These are phyloP conservation scores for Rhinogobius similis DNA, from an alignment of 2,113 vertebrate genomes.

Conservation along the genomic window DNA sequence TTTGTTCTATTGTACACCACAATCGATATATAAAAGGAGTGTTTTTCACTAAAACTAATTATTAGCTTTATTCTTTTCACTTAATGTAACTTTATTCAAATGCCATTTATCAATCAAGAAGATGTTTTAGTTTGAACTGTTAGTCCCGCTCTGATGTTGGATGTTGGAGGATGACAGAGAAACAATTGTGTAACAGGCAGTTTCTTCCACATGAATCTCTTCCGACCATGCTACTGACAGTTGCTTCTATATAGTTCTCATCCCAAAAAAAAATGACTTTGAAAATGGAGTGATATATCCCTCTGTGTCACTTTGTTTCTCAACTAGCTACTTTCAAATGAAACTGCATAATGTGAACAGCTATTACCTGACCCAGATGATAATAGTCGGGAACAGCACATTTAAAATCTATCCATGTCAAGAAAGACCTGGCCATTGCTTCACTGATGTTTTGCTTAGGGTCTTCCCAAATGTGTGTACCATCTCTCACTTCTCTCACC, in stretches of 20 bases:
- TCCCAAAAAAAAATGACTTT: too few relatives aligned
- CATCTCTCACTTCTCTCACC: slow-evolving; percentile 13
- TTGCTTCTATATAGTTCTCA: too few relatives aligned
- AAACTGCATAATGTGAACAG: too few relatives aligned
- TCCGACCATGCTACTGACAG: background rate
- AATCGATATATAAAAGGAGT: slow-evolving; percentile 16
- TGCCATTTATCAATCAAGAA: too few relatives aligned
- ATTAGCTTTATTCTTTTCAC: background rate
- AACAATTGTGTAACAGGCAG: background rate
- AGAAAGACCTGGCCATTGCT: background rate
- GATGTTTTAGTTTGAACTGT: background rate
- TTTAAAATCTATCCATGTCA: background rate
- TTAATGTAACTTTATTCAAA: too few relatives aligned
- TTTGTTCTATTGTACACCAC: slow-evolving; percentile 1
- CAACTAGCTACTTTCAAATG: too few relatives aligned
- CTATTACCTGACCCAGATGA: background rate
- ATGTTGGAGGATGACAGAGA: background rate
- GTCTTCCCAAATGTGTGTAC: slow-evolving; percentile 43
- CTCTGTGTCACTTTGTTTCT: too few relatives aligned
- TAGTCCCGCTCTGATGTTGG: background rate
- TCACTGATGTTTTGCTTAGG: background rate
- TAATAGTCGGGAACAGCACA: background rate
- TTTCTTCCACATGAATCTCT: background rate
- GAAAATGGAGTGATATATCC: too few relatives aligned
- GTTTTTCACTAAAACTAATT: too few relatives aligned